Conservation (phyloP, 2,797 vertebrate genomes). For the Microhierax caerulescens region DNA sequence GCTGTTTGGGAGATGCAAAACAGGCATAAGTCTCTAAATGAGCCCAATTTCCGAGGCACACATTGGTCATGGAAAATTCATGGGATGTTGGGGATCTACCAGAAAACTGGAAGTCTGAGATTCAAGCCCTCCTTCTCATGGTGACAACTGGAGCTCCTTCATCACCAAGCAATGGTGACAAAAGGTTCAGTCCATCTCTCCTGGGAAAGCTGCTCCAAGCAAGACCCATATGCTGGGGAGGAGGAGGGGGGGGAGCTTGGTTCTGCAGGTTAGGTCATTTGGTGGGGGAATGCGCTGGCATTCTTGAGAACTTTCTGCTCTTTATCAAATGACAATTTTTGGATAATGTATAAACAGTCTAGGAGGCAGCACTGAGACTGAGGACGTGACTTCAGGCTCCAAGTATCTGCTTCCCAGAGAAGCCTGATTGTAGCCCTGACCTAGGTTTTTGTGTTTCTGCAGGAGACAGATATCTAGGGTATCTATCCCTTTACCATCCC, state of each 20-base stretch:
- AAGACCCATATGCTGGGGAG: neutral
- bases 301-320: neutral
- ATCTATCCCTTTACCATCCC: neutral
- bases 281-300: neutral
- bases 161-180: neutral
- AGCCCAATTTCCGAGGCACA: neutral
- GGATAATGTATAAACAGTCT: neutral
- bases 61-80: neutral
- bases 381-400: neutral
- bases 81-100: neutral
- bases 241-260: neutral
- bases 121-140: neutral
- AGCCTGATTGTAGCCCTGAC: neutral
- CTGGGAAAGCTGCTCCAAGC: neutral
- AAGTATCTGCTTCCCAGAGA: neutral
- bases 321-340: neutral
- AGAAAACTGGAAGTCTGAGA: neutral
- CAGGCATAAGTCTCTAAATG: neutral
- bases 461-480: neutral
- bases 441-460: neutral
- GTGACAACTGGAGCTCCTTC: neutral
- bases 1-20: conserved; percentile 16
- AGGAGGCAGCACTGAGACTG: neutral
- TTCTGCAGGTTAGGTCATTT: neutral
- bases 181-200: neutral